Evolutionary conservation across 2,797 vertebrate genomes (phyloP).

Genomic region (Spinibarbus caldwelli): DNA sequence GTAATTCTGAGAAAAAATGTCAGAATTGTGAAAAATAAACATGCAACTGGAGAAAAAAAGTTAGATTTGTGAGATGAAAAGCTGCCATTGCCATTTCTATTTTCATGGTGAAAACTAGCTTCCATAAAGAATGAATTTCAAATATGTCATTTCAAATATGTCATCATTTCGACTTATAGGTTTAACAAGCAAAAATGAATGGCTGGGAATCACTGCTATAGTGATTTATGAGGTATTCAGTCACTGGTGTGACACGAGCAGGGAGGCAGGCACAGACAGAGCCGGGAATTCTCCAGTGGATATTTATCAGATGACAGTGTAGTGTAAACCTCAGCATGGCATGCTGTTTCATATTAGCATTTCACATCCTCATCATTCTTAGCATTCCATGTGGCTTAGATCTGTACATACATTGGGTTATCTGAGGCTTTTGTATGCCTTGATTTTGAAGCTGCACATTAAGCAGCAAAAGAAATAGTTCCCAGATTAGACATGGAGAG

Average conservation of each 20-base stretch:
- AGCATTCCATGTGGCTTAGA: constrained; percentile 22
- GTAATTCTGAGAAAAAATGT: too few relatives aligned
- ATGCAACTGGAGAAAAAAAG: neutral
- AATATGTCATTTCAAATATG: neutral
- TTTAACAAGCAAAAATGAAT: neutral
- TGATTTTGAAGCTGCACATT: neutral
- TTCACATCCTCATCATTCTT: constrained; percentile 17
- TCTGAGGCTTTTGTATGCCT: neutral
- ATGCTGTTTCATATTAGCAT: constrained; percentile 30
- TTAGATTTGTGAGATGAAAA: neutral
- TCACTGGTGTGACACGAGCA: constrained; percentile 31
- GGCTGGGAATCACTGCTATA: neutral
- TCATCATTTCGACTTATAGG: neutral
- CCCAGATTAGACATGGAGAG: constrained; percentile 20
- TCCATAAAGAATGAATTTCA: neutral
- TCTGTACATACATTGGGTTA: constrained; percentile 12
- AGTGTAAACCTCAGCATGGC: constrained; percentile 30
- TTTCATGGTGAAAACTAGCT: neutral
- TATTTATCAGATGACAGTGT: constrained; percentile 28
- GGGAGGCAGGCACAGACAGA: constrained; percentile 44
- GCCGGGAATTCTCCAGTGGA: constrained; percentile 29
- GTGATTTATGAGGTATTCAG: constrained; percentile 34
- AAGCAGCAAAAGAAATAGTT: constrained; percentile 5
- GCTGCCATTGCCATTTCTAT: neutral
- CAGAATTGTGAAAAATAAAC: neutral